Evolutionary conservation across 1,140 invertebrate species (phyloP), one percentile per base, ranked within the genome.

Genomic region (Drosophila subpulchrella): DNA sequence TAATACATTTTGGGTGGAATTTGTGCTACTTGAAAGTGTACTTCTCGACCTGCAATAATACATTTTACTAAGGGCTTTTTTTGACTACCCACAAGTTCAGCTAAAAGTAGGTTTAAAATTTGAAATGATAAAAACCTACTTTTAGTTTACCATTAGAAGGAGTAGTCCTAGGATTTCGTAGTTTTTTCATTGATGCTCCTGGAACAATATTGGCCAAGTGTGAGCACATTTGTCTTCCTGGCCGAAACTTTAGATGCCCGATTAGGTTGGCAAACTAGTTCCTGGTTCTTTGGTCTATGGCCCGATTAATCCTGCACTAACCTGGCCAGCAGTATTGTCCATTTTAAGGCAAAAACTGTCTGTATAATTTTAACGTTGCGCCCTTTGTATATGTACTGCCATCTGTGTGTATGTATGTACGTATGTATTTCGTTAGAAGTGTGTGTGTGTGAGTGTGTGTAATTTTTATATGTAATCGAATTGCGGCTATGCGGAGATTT

Each of bases 361-460:
- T 75, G 59, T 78, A 78, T 72, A 78, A 71, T 76, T 76, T 76
- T 41, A 75, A 76, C 58, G 75, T 78, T 63, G 73, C 74, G 74
- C 74, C 74, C 74, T 77, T 77, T 77, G 73, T 77, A 77, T 77
- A 77, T 77, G 74, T 67, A 56, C 65, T 59, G 58, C 62, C 74
- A 76, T 77, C 73, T 70, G 74, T 75, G 70, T 53, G 60, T 51
- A 12, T 42, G 47, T 56, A 36, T 38, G 38, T 34, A 32, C 46
- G 39, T 39, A 50, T 68, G 36, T 54, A 32, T 68, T 44, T 53
- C 11, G 20, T 24, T 61, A 60, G 15, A 47, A 41, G 39, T 48
- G 34, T 54, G 39, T 30, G 63, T 15, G 41, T 53, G 56, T 61
- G 32, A 30, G 24, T 56, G 27, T 4, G 27, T 27, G 27, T 27